These are phyloP conservation scores for Anoplopoma fimbria DNA, from an alignment of 2,113 vertebrate species.

Conservation along the genomic window DNA sequence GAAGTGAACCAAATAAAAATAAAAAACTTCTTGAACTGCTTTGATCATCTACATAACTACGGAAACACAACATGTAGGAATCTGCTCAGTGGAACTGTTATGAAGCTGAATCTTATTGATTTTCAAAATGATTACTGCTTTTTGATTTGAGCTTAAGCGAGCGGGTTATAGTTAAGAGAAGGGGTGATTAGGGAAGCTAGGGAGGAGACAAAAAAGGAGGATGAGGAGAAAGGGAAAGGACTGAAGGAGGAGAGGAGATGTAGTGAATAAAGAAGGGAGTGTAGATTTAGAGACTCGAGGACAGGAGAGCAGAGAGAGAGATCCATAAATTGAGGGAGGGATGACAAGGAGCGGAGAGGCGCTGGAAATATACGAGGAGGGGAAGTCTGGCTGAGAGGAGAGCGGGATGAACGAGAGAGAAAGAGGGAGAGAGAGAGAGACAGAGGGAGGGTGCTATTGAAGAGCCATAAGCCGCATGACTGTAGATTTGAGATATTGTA, in stretches of 20 bases:
- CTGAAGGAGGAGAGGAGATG: conserved; percentile 1
- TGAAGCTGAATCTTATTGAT: neutral
- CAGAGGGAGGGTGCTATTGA: conserved; percentile 14
- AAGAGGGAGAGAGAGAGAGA: conserved; percentile 11
- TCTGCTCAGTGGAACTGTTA: neutral
- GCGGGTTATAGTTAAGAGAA: neutral
- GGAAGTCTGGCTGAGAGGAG: conserved; percentile 27
- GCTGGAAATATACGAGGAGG: conserved; percentile 64
- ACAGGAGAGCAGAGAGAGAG: conserved; percentile 30
- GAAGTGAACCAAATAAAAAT: conserved; percentile 2
- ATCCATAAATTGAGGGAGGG: conserved; percentile 64
- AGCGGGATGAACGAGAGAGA: conserved; percentile 32
- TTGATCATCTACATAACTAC: neutral
- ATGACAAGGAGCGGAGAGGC: conserved; percentile 52
- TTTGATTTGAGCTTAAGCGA: neutral
- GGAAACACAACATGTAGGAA: neutral
- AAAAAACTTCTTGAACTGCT: neutral
- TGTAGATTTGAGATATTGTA: conserved; percentile 41
- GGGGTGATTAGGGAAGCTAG: neutral
- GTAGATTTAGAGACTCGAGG: conserved; percentile 63
- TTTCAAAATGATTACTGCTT: neutral
- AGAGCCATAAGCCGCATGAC: conserved; percentile 26
- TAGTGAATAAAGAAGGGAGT: conserved; percentile 43
- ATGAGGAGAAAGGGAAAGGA: conserved; percentile 6
- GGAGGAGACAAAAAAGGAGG: neutral